phyloP scores from a whole-genome alignment of 2,797 vertebrate genomes.

The Delichon dasypus region DNA sequence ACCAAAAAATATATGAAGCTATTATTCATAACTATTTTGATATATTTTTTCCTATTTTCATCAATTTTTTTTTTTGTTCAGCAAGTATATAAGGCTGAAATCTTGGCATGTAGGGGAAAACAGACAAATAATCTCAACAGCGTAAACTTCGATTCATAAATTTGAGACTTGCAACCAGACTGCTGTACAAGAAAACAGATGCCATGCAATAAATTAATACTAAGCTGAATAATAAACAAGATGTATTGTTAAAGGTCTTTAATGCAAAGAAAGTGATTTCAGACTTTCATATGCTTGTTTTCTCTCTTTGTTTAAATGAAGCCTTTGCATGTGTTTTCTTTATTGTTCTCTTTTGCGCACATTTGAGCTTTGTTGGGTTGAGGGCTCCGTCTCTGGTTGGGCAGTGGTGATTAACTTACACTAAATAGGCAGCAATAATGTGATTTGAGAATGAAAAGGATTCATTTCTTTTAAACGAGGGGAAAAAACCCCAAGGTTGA shows the following conservation, averaged over 20 bases:
- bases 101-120: neutral
- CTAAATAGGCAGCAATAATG: slow-evolving; percentile 70
- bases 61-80: neutral
- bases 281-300: slow-evolving; percentile 67
- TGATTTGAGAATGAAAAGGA: slow-evolving; percentile 63
- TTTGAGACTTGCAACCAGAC: neutral
- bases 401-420: slow-evolving; percentile 41
- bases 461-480: slow-evolving; percentile 64
- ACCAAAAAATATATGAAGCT: neutral
- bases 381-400: slow-evolving; percentile 34
- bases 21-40: neutral
- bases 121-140: neutral
- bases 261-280: slow-evolving; percentile 50
- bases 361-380: slow-evolving; percentile 52
- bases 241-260: slow-evolving; percentile 36
- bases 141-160: neutral
- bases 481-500: slow-evolving; percentile 11
- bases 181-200: slow-evolving; percentile 53
- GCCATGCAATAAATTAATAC: slow-evolving; percentile 52
- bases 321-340: slow-evolving; percentile 51
- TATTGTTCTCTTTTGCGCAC: slow-evolving; percentile 36
- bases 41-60: neutral
- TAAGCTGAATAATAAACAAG: slow-evolving; percentile 62
- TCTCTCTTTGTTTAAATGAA: slow-evolving; percentile 56
- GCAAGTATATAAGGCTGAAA: neutral